These are phyloP conservation scores for Drosophila birchii DNA, from an alignment of 2,888 invertebrate genomes.

Conservation along the genomic window DNA sequence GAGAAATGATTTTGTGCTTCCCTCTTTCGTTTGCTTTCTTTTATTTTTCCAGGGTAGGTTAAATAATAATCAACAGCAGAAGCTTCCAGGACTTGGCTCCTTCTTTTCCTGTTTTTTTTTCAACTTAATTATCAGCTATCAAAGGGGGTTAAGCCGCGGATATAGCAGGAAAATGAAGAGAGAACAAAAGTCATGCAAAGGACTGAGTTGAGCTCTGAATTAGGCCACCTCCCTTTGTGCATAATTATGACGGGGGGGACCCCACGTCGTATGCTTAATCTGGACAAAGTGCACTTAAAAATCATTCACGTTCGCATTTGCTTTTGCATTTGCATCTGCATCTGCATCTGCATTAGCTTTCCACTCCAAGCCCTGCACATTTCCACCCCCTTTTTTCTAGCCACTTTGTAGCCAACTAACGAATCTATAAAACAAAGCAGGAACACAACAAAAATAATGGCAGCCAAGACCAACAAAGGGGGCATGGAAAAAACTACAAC, in stretches of 20 bases:
- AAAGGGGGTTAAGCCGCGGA: conserved; percentile 15
- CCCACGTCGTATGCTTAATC: conserved; percentile 71
- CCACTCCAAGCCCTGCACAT: conserved; percentile 7
- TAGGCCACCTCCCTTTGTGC: conserved; percentile 31
- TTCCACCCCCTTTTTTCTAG: conserved; percentile 19
- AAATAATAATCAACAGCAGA: conserved; percentile 48
- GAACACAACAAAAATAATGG: conserved; percentile 37
- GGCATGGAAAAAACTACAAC: conserved; percentile 30
- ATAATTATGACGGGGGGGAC: conserved; percentile 14
- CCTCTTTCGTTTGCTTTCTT: background rate
- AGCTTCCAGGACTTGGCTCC: conserved; percentile 1
- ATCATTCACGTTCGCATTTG: conserved; percentile 60
- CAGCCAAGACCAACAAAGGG: conserved; percentile 35
- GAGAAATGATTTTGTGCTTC: conserved; percentile 21
- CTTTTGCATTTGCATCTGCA: conserved; percentile 56
- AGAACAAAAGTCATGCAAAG: conserved; percentile 32
- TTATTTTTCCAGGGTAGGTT: conserved; percentile 40
- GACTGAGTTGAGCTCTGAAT: conserved; percentile 5
- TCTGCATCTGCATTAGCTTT: conserved; percentile 42
- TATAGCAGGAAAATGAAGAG: conserved; percentile 2
- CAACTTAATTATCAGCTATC: conserved; percentile 19
- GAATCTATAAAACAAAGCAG: conserved; percentile 63
- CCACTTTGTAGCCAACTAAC: conserved; percentile 67
- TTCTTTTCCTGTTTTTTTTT: background rate
- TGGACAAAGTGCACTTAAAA: conserved; percentile 71